Base-by-base conservation (phyloP, 2,797 vertebrate genomes). In the Bovichtus diacanthus region DNA sequence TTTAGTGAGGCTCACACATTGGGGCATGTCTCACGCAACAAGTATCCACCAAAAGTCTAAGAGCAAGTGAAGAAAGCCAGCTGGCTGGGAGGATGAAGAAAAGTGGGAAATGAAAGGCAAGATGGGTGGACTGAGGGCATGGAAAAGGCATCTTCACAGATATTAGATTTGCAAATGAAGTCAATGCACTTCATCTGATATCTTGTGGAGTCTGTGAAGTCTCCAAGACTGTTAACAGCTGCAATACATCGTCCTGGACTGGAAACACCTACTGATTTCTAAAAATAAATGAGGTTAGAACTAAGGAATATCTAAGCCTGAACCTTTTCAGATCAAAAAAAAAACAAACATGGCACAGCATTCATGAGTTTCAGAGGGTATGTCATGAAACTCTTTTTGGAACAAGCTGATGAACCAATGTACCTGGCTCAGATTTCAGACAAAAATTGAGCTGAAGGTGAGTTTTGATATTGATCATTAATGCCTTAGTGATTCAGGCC, bases 181-280 rank as follows among this genome's bases (percentile, higher is more conserved):
- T 64, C 73, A 59, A 44, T 54, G 27, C 60, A 61, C 56, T 70
- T 29, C 39, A 76, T 75, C 51, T 66, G 76, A 84, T 80, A 64
- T 69, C 65, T 74, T 78, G 50, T 79, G 43, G 74, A 78, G 81
- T 77, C 82, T 86, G 80, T 81, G 67, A 90, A 80, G 78, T 76
- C 83, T 84, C 59, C 54, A 85, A 84, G 79, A 88, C 74, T 82
- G 65, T 71, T 78, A 80, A 79, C 70, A 84, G 74, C 87, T 82
- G 69, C 78, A 76, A 74, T 60, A 65, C 51, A 69, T 50, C 75
- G 72, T 85, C 60, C 81, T 82, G 81, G 70, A 84, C 71, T 78
- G 73, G 68, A 87, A 75, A 87, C 87, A 69, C 89, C 85, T 78
- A 89, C 88, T 85, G 76, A 80, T 78, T 87, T 88, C 89, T 89